Base-by-base conservation (phyloP, 2,888 invertebrate species). In the Tiliacea aurago region DNA sequence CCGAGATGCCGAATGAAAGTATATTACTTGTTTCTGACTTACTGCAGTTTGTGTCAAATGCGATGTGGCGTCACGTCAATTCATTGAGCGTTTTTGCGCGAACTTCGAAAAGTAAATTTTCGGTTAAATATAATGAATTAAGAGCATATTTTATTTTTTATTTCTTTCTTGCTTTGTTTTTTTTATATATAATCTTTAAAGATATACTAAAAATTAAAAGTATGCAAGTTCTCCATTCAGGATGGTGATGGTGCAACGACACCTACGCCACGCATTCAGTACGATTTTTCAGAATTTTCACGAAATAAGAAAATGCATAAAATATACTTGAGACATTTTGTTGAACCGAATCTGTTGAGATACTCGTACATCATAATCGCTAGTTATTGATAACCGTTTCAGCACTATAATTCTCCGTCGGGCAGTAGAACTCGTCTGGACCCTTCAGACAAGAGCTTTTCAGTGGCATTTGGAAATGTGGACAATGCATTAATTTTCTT, bases 401-500 rank as follows among this genome's bases (percentile, higher is more conserved):
- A 15, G 11, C 43, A 61, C 58, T 64, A 11, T n/a, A 10, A 15
- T 28, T 37, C 20, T 41, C 33, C 53, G 0, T 10, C 15, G 5
- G 51, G 13, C 37, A 18, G 33, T 84, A 76, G 45, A 59, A 43
- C 20, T 65, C 65, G 20, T 71, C 65, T 11, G 65, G 45, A 51
- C 49, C 61, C 58, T 75, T 81, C 56, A 75, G n/a, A 81, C 81
- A 81, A 28, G 68, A 58, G 53, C 11, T 62, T 56, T 37, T 78
- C 47, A 47, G 47, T 33, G 76, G 74, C 93, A 95, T 91, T 86
- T 94, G 93, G 83, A 88, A 95, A 86, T 96, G 96, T 37, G 96
- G 96, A 89, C 96, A 96, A 84, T 95, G 94, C 88, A 81, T 97
- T 97, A 98, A 93, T 98, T 97, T 89, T 97, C 97, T 94, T 98